Base-by-base conservation (phyloP, 2,113 vertebrate genomes). In the Pongo abelii region DNA sequence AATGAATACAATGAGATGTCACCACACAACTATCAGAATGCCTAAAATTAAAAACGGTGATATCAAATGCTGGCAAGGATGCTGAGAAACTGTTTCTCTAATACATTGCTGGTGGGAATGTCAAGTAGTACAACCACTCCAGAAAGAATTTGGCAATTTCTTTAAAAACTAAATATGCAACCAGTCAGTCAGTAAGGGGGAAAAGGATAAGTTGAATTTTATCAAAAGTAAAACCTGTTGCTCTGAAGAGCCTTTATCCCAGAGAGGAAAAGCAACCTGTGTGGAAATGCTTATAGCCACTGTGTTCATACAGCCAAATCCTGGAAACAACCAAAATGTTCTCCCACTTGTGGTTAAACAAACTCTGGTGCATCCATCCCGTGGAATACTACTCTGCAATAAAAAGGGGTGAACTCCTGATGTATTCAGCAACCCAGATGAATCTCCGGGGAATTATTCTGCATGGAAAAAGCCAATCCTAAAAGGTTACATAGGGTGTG, bases 351-450 rank as follows among this genome's bases (percentile, higher is more conserved):
- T 2, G 5, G 27, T 13, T 55, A 43, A 16, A 22, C 43, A 43
- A 52, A 12, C 27, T 18, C 12, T 7, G 43, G 43, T 20, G n/a
- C 40, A 32, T 3, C 52, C 30, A 1, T 1, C 2, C 16, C 85
- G 6, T 1, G 5, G 0, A 18, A 30, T 13, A 18, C 38, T 61
- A 27, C 23, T 61, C 38, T 20, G 46, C 38, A 20, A 20, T 20
- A n/a, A n/a, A 70, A 17, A 1, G 43, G 40, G 32, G 9, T 3
- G 18, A 5, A 4, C 3, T 6, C 0, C 14, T 4, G 3, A 5
- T 20, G 46, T 25, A 50, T 69, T 50, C n/a, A 18, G 13, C 3
- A 2, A 6, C 5, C 32, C 9, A 2, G 67, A 10, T 0, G 32
- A 8, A 8, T 46, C 89, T 77, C 69, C 22, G 5, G 50, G 38